Conservation (phyloP, 2,888 invertebrate genomes). For the Torymus tubicola region DNA sequence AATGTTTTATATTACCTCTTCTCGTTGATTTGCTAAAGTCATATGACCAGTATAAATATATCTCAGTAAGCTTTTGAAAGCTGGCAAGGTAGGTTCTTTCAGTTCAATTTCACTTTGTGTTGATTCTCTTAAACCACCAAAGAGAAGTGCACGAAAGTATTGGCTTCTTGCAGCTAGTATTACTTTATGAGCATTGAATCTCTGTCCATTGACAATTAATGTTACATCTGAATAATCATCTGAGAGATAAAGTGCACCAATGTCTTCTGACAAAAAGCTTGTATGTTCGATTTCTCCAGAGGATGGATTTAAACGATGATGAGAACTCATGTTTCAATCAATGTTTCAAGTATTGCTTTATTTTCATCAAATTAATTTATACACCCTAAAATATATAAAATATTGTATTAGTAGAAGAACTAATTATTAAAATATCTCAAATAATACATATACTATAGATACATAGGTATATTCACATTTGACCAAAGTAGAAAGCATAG, state of each 20-base stretch:
- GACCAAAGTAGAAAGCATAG: too few relatives aligned
- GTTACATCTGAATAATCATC: slow-evolving; percentile 95
- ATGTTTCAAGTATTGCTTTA: neutral
- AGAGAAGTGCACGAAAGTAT: slow-evolving; percentile 92
- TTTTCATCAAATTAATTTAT: neutral
- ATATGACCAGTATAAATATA: slow-evolving; percentile 96
- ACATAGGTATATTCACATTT: too few relatives aligned
- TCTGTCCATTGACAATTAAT: slow-evolving; percentile 88
- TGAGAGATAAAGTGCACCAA: slow-evolving; percentile 90
- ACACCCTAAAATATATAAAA: too few relatives aligned
- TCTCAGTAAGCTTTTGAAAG: slow-evolving; percentile 92
- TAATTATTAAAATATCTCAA: too few relatives aligned
- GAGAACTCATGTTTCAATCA: slow-evolving; percentile 70
- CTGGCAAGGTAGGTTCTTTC: slow-evolving; percentile 88
- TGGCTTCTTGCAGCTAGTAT: slow-evolving; percentile 97
- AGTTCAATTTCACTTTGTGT: slow-evolving; percentile 89
- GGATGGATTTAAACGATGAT: slow-evolving; percentile 69
- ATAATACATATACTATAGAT: too few relatives aligned
- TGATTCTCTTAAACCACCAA: slow-evolving; percentile 87
- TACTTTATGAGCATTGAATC: slow-evolving; percentile 85
- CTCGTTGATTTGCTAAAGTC: slow-evolving; percentile 78
- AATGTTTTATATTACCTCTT: slow-evolving; percentile 76
- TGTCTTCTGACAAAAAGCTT: slow-evolving; percentile 88
- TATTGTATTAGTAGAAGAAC: too few relatives aligned
- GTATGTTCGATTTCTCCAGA: slow-evolving; percentile 83